phyloP scores from a whole-genome alignment of 2,113 vertebrate genomes.

The Poeciliopsis prolifica region DNA sequence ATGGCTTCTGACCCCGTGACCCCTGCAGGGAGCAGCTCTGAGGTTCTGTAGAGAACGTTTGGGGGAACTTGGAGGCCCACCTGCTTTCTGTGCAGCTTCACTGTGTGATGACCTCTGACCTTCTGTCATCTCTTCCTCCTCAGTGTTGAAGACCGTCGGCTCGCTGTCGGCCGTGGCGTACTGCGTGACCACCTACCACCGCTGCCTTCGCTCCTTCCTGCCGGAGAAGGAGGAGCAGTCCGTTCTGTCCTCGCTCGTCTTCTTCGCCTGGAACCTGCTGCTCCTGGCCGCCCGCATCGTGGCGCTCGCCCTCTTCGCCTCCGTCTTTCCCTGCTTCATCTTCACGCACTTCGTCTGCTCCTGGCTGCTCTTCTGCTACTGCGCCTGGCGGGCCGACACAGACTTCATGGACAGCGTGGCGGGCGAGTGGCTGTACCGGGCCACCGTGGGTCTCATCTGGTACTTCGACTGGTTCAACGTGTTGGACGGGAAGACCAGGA shows the following conservation, averaged over 20 bases:
- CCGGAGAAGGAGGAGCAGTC: constrained; percentile 67
- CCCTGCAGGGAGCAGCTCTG: too few species aligned
- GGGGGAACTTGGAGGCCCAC: too few species aligned
- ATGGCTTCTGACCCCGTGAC: too few species aligned
- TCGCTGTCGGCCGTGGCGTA: constrained; percentile 49
- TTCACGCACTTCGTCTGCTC: constrained; percentile 79
- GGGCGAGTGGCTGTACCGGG: constrained; percentile 83
- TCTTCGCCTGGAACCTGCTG: constrained; percentile 87
- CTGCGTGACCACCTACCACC: constrained; percentile 81
- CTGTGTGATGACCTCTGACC: too few species aligned
- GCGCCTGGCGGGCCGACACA: constrained; percentile 76
- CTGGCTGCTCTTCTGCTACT: constrained; percentile 82
- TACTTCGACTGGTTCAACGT: constrained; percentile 92
- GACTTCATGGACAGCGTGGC: constrained; percentile 77
- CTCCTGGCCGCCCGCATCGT: constrained; percentile 83
- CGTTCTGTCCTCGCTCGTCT: constrained; percentile 58
- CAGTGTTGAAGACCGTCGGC: constrained; percentile 56
- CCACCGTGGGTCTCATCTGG: constrained; percentile 81
- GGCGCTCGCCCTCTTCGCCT: constrained; percentile 80
- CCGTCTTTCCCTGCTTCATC: constrained; percentile 73
- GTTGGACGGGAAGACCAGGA: constrained; percentile 62
- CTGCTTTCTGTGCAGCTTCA: too few species aligned
- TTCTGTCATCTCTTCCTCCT: constrained; percentile 9
- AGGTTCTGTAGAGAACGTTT: too few species aligned
- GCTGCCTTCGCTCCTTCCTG: constrained; percentile 84